Conservation (phyloP, 2,888 invertebrate species). For the Proisotoma minuta region DNA sequence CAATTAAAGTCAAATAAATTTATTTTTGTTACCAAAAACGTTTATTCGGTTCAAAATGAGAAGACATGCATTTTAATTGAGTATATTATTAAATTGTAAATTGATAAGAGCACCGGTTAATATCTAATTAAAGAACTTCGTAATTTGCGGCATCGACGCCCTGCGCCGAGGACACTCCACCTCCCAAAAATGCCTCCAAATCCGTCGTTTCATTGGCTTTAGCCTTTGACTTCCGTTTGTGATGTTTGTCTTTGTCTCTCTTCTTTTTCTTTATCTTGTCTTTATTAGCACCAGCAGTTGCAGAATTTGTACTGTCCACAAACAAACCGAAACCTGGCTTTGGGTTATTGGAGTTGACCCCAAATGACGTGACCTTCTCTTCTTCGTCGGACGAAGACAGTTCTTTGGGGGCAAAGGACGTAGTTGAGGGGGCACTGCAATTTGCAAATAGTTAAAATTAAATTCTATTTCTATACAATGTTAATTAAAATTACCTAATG, state of each 20-base stretch:
- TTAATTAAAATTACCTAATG: constrained; percentile 8
- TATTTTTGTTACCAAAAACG: no score
- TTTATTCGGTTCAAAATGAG: no score
- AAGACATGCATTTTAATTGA: no score
- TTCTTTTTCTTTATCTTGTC: constrained; percentile 49
- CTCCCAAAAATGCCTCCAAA: constrained; percentile 62
- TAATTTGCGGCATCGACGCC: constrained; percentile 41
- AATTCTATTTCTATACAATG: no score
- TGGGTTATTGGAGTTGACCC: no score
- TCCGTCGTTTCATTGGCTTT: constrained; percentile 55
- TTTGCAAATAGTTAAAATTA: constrained; percentile 14
- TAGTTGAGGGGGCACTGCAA: constrained; percentile 14
- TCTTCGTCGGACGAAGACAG: constrained; percentile 20
- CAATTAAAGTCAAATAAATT: no score
- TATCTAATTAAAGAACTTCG: constrained; percentile 35
- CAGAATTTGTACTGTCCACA: constrained; percentile 12
- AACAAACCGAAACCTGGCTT: constrained; percentile 15
- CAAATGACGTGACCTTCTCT: constrained; percentile 14
- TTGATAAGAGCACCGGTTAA: no score
- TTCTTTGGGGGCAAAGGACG: constrained; percentile 12
- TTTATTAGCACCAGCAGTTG: constrained; percentile 12
- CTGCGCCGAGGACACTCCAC: constrained; percentile 49
- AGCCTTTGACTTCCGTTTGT: constrained; percentile 45
- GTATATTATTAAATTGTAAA: no score
- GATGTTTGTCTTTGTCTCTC: constrained; percentile 52